Percentiles rank a stretch among this genome's conserved stretches.
These are phyloP conservation scores for Rhipidura dahli DNA, from an alignment of 2,113 vertebrate genomes.

Conservation along the genomic window DNA sequence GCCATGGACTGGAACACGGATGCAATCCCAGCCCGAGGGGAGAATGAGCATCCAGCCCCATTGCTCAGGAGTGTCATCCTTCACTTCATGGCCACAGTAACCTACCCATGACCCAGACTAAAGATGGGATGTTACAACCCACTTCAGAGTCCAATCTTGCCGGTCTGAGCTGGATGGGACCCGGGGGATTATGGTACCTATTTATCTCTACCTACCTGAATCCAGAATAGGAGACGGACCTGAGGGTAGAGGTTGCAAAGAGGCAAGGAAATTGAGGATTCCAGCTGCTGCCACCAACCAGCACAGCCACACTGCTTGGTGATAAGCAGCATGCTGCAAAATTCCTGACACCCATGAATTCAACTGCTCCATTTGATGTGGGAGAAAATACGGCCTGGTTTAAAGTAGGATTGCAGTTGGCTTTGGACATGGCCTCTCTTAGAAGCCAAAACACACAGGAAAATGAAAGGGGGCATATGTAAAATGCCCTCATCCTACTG, in stretches of 20 bases:
- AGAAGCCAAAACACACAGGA: neutral
- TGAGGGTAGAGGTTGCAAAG: neutral
- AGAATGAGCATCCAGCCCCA: fast-evolving
- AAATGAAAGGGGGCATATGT: neutral
- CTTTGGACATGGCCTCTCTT: neutral
- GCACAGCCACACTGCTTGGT: neutral
- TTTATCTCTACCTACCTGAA: neutral
- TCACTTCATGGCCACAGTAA: neutral
- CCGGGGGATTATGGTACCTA: fast-evolving
- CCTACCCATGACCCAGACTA: neutral
- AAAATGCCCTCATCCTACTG: neutral
- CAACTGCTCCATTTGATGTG: neutral
- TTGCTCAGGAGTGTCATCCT: neutral
- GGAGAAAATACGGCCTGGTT: neutral
- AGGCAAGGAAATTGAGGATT: neutral
- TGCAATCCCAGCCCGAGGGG: neutral
- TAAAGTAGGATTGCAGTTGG: neutral
- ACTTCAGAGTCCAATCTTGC: neutral
- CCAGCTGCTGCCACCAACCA: neutral
- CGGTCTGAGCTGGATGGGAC: neutral
- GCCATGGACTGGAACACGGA: neutral
- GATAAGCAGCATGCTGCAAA: neutral
- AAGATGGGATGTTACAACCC: neutral
- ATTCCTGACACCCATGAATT: neutral
- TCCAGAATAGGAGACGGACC: neutral